These are phyloP conservation scores for Diachasma alloeum DNA, from an alignment of 1,140 invertebrate species.

Conservation along the genomic window DNA sequence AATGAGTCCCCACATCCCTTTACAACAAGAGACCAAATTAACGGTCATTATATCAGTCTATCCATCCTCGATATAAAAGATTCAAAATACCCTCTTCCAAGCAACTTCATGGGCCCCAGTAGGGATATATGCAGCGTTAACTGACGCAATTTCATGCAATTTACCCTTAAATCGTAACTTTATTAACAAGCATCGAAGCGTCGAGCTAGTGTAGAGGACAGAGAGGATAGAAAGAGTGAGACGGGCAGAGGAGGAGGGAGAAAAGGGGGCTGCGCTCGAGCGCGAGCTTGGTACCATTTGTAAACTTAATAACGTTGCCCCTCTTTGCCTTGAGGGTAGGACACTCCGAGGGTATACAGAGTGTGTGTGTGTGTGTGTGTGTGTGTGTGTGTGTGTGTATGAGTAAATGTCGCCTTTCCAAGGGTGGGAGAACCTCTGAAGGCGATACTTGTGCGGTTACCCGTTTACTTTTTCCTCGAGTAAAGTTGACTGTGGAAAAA, in stretches of 20 bases:
- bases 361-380: too few species aligned
- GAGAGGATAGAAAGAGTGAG: neutral
- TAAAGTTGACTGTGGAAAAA: neutral
- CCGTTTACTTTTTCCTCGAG: neutral
- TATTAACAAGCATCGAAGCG: constrained; percentile 48
- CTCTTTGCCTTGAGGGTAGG: neutral
- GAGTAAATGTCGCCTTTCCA: neutral
- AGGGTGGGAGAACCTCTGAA: neutral
- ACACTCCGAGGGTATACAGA: neutral
- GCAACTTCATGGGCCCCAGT: neutral
- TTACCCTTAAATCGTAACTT: constrained; percentile 63
- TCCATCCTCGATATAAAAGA: neutral
- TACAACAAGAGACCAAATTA: neutral
- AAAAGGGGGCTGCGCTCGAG: neutral
- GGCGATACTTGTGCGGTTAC: neutral
- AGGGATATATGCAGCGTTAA: constrained; percentile 38
- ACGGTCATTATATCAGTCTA: neutral
- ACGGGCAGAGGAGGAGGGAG: too few species aligned
- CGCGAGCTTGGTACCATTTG: constrained; percentile 45
- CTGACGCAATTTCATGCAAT: constrained; percentile 57
- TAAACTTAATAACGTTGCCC: constrained; percentile 54
- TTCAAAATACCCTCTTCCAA: neutral
- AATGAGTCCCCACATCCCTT: neutral
- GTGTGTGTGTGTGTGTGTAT: neutral
- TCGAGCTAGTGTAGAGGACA: neutral